Percentiles rank a stretch among this genome's conserved stretches.
These are phyloP conservation scores for Corythornis leucogaster DNA, from an alignment of 2,797 vertebrate genomes.

Conservation along the genomic window DNA sequence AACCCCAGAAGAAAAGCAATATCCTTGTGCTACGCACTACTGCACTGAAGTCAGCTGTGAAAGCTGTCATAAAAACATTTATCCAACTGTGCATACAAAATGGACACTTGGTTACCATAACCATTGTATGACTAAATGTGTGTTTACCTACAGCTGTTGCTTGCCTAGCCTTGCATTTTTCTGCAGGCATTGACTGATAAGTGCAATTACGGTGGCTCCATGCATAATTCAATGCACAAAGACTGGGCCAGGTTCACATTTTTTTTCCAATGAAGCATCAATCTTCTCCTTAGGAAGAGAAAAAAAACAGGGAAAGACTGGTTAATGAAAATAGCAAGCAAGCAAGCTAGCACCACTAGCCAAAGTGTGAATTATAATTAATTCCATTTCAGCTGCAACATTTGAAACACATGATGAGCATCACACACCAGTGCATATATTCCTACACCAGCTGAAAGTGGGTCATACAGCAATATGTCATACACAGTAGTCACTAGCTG, in stretches of 20 bases:
- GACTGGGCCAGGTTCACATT: background rate
- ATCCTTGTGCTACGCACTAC: background rate
- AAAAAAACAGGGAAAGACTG: conserved; percentile 9
- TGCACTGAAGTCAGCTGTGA: conserved; percentile 5
- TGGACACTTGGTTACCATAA: conserved; percentile 7
- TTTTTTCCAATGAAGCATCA: conserved; percentile 17
- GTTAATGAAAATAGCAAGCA: conserved; percentile 25
- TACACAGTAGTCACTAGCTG: background rate
- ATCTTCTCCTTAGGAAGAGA: conserved; percentile 29
- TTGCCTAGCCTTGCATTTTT: conserved; percentile 14
- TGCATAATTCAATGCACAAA: conserved; percentile 53
- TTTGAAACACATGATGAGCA: background rate
- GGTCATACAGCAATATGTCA: background rate
- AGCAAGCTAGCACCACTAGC: background rate
- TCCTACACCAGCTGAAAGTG: background rate
- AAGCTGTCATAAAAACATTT: conserved; percentile 32
- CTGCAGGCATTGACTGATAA: conserved; percentile 51
- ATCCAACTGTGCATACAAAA: conserved; percentile 13
- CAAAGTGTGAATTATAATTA: background rate
- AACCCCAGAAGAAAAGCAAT: background rate
- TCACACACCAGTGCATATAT: background rate
- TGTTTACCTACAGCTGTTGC: conserved; percentile 43
- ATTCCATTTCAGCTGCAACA: background rate
- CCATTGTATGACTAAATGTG: background rate
- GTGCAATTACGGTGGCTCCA: conserved; percentile 10